Percentiles rank a stretch among this genome's conserved stretches.
Conservation (phyloP, 2,888 invertebrate species). For the Mantis religiosa region DNA sequence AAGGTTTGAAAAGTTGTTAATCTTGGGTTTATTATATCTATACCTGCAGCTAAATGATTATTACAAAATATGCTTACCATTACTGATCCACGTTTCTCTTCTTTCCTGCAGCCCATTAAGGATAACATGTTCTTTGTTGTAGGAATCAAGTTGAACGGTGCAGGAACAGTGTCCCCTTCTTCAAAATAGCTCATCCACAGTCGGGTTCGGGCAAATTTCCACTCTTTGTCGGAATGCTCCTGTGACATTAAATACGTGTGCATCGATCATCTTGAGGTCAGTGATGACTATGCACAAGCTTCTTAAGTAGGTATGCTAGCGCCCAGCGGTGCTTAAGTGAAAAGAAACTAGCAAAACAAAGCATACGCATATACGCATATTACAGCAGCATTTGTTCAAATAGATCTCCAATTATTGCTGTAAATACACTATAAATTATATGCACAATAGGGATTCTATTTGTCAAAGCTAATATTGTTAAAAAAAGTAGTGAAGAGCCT, state of each 20-base stretch:
- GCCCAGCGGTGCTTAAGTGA: neutral
- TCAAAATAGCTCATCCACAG: conserved; percentile 98
- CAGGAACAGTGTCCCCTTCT: conserved; percentile 85
- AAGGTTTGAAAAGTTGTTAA: neutral
- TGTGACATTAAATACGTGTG: conserved; percentile 40
- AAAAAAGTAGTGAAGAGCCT: no score
- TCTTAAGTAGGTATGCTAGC: neutral
- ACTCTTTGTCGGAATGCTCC: conserved; percentile 93
- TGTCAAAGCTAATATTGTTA: no score
- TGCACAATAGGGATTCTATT: no score
- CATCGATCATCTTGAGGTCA: neutral
- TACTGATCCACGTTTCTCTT: conserved; percentile 52
- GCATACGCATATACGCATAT: neutral
- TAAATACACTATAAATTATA: no score
- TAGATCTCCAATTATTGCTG: neutral
- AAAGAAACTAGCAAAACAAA: neutral
- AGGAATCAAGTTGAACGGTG: conserved; percentile 92
- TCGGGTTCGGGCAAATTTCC: conserved; percentile 95
- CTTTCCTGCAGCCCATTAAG: conserved; percentile 48
- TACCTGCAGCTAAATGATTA: neutral
- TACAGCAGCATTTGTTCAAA: neutral
- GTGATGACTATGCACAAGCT: neutral
- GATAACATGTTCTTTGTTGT: conserved; percentile 68
- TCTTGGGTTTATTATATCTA: neutral
- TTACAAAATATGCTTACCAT: conserved; percentile 48